A percentile compares a stretch with the other conserved stretches of the same genome.
phyloP scores from a whole-genome alignment of 1,140 invertebrate genomes.

The Solenopsis fugax region DNA sequence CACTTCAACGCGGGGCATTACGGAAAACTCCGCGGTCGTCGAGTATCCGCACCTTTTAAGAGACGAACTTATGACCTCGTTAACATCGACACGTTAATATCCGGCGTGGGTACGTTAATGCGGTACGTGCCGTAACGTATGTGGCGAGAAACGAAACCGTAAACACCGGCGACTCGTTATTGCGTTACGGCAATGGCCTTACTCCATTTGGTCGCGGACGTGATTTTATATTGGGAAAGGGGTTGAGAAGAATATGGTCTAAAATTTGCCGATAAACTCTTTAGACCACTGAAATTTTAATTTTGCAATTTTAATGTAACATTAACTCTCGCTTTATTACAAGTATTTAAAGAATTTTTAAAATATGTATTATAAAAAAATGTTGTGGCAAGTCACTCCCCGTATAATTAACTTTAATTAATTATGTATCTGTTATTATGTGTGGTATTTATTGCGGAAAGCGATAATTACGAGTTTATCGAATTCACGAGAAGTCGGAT shows the following conservation, averaged over 20 bases:
- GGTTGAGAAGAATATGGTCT: not conserved
- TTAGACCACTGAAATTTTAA: not conserved
- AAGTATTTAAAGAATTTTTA: not conserved
- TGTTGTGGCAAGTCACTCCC: not conserved
- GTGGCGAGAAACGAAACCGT: constrained; percentile 25
- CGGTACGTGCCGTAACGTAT: constrained; percentile 27
- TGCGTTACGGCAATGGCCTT: not conserved
- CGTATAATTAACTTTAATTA: constrained; percentile 16
- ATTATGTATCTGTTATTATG: not conserved
- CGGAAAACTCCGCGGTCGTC: constrained; percentile 28
- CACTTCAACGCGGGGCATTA: constrained; percentile 25
- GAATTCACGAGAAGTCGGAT: not conserved
- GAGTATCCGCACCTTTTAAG: constrained; percentile 58
- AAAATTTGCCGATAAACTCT: not conserved
- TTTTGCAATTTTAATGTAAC: not conserved
- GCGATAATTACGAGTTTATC: constrained; percentile 32
- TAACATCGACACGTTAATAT: constrained; percentile 62
- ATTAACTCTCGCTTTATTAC: not conserved
- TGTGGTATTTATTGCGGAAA: constrained; percentile 1
- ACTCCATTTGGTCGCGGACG: constrained; percentile 16
- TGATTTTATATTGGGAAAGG: constrained; percentile 26
- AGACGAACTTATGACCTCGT: constrained; percentile 68
- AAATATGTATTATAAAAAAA: not conserved
- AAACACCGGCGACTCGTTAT: constrained; percentile 29
- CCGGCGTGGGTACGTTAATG: not conserved